These are phyloP conservation scores for Merops nubicus DNA, from an alignment of 2,113 vertebrate species.

Conservation along the genomic window DNA sequence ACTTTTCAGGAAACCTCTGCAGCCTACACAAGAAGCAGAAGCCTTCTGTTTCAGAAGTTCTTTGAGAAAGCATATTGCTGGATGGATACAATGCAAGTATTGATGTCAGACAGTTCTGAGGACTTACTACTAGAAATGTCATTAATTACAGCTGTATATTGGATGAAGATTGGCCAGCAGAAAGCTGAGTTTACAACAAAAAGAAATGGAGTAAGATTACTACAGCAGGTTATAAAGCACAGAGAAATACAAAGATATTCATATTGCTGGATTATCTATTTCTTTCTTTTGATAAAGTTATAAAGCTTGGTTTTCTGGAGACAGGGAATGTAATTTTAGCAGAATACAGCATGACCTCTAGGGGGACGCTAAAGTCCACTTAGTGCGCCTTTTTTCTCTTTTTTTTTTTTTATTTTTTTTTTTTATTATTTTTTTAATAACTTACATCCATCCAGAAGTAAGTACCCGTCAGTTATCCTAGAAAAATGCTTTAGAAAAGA, in stretches of 20 bases:
- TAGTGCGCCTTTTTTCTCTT: not conserved
- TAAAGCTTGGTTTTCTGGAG: not conserved
- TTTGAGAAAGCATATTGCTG: not conserved
- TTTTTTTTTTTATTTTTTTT: not conserved
- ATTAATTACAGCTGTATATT: not conserved
- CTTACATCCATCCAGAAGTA: not conserved
- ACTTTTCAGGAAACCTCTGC: not conserved
- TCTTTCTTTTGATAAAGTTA: not conserved
- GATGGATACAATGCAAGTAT: not conserved
- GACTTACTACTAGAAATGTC: not conserved
- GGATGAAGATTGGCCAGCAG: not conserved
- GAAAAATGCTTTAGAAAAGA: not conserved
- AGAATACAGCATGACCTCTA: not conserved
- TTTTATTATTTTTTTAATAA: not conserved
- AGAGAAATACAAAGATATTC: not conserved
- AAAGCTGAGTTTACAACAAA: not conserved
- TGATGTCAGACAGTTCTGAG: not conserved
- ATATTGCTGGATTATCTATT: not conserved
- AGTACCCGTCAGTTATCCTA: not conserved
- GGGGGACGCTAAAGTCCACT: not conserved
- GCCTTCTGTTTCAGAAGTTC: not conserved
- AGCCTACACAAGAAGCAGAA: not conserved
- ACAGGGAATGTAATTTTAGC: not conserved
- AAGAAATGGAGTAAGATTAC: not conserved
- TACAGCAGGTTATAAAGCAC: not conserved